These are phyloP conservation scores for Zoanthus sociatus DNA, from an alignment of 92 coral and sea anemone species.

Conservation along the genomic window DNA sequence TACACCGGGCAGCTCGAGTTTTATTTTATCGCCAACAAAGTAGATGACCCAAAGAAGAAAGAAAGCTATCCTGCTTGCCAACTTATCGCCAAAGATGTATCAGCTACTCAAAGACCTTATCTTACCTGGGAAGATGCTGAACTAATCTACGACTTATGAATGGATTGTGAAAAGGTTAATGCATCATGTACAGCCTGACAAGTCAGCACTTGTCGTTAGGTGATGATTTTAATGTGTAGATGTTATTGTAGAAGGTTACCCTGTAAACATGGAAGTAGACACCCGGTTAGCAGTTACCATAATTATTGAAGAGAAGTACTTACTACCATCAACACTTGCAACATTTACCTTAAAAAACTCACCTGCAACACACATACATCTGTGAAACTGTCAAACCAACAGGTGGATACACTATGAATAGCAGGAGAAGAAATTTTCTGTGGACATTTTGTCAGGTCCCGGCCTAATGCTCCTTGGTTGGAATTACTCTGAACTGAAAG, in stretches of 20 bases:
- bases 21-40: too few relatives aligned
- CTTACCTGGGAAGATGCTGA: too few relatives aligned
- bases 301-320: conserved; percentile 17
- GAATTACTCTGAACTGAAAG: conserved; percentile 31
- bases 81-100: too few relatives aligned
- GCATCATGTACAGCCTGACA: too few relatives aligned
- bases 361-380: conserved; percentile 62
- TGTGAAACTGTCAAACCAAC: conserved; percentile 60
- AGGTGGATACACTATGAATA: conserved; percentile 5
- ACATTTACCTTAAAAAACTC: conserved; percentile 45
- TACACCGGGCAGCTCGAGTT: too few relatives aligned
- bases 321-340: background rate
- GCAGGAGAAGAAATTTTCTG: background rate
- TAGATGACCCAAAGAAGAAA: too few relatives aligned
- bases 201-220: too few relatives aligned
- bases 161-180: too few relatives aligned
- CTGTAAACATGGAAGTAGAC: conserved; percentile 46
- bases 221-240: background rate
- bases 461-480: conserved; percentile 28
- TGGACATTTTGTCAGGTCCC: conserved; percentile 11
- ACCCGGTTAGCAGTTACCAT: conserved; percentile 63
- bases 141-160: too few relatives aligned
- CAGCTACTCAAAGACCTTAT: too few relatives aligned
- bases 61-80: too few relatives aligned
- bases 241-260: conserved; percentile 39